These are phyloP conservation scores for Sternotherus odoratus DNA, from an alignment of 2,797 vertebrate species.

Conservation along the genomic window DNA sequence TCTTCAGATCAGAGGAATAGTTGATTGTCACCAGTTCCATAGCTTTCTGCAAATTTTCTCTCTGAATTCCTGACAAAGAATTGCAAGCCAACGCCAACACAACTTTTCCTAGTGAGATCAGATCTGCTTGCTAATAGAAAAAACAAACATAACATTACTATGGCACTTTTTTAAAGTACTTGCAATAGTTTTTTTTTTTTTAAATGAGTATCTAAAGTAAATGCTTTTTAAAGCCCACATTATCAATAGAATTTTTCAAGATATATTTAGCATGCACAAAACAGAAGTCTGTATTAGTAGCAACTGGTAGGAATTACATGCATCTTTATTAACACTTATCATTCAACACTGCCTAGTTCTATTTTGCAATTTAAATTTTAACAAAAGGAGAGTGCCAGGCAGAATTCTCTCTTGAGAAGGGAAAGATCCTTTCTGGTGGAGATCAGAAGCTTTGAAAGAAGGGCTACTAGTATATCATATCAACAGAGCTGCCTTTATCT, in stretches of 20 bases:
- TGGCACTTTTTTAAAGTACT: background rate
- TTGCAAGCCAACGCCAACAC: conserved; percentile 98
- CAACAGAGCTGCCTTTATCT: too few species aligned
- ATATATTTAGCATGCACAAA: background rate
- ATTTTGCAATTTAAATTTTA: background rate
- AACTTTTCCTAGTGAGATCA: conserved; percentile 98
- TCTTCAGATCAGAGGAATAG: conserved; percentile 99
- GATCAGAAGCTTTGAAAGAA: conserved; percentile 15
- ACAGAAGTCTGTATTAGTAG: background rate
- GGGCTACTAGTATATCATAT: background rate
- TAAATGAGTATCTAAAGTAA: background rate
- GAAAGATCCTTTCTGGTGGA: background rate
- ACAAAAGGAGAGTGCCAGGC: background rate
- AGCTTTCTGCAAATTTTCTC: conserved; percentile 98
- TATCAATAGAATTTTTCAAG: background rate
- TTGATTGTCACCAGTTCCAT: conserved; percentile 99
- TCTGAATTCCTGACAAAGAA: conserved; percentile 98
- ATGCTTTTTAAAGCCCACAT: background rate
- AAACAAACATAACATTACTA: conserved; percentile 59
- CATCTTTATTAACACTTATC: background rate
- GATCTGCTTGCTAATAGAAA: conserved; percentile 94
- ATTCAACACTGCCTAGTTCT: background rate
- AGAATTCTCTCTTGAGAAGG: conserved; percentile 8
- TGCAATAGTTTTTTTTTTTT: background rate
- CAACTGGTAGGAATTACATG: background rate